Percentiles rank a stretch among this genome's conserved stretches.
Conservation (phyloP, 2,113 vertebrate species). For the Chloroceryle aenea region DNA sequence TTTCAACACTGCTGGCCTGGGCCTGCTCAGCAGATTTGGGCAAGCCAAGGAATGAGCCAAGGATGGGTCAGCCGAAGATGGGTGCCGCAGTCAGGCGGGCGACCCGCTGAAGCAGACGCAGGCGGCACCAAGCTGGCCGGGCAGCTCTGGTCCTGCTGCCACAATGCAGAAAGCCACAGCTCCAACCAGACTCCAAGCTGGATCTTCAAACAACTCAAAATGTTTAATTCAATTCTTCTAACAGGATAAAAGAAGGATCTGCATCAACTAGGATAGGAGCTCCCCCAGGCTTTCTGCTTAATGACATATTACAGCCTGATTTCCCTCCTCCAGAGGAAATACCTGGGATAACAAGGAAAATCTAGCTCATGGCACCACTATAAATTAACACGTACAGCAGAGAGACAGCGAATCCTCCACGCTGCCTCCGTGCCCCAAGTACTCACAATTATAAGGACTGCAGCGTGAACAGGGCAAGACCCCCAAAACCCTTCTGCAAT, state of each 20-base stretch:
- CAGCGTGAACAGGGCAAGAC: accelerated
- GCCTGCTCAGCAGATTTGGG: neutral
- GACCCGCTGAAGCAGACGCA: accelerated
- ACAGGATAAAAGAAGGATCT: constrained; percentile 25
- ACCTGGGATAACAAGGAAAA: constrained; percentile 32
- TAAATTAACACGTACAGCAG: neutral
- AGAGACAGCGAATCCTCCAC: neutral
- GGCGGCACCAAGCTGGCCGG: accelerated
- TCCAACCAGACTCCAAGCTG: neutral
- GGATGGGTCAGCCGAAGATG: accelerated
- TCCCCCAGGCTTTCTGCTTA: constrained; percentile 41
- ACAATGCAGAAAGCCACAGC: neutral
- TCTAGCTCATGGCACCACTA: neutral
- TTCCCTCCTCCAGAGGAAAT: constrained; percentile 36
- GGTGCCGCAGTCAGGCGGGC: accelerated
- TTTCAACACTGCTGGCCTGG: neutral
- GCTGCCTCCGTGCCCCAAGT: neutral
- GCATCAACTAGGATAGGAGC: neutral
- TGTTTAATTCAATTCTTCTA: neutral
- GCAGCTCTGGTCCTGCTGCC: neutral
- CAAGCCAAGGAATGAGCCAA: neutral
- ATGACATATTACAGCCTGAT: constrained; percentile 31
- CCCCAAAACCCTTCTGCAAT: neutral
- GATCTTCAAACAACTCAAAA: neutral
- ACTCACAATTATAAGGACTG: neutral